Conservation (phyloP, 2,113 vertebrate species). For the Myotis brandtii region DNA sequence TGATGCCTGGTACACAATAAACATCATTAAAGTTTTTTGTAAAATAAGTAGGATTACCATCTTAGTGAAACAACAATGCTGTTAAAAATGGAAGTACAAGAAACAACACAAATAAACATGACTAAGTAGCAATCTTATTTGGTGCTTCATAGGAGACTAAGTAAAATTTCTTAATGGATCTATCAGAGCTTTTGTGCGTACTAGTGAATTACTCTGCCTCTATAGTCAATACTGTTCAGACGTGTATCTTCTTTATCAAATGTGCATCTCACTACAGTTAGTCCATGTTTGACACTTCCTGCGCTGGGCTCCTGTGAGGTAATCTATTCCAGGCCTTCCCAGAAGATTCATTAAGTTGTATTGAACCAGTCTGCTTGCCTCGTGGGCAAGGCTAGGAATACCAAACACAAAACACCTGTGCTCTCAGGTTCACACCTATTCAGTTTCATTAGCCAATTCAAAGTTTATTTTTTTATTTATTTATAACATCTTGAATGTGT, state of each 20-base stretch:
- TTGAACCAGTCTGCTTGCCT: slow-evolving; percentile 40
- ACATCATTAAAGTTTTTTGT: not conserved
- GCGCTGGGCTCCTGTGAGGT: not conserved
- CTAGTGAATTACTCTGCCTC: slow-evolving; percentile 1
- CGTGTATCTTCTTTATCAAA: not conserved
- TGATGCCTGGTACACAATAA: not conserved
- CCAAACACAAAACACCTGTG: slow-evolving; percentile 72
- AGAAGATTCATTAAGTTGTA: slow-evolving; percentile 73
- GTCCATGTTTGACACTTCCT: slow-evolving; percentile 48
- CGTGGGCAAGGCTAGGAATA: slow-evolving; percentile 1
- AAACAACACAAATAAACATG: not conserved
- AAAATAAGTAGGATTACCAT: not conserved
- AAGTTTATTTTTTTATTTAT: slow-evolving; percentile 75
- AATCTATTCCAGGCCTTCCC: slow-evolving; percentile 63
- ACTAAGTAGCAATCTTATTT: not conserved
- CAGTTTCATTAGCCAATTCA: slow-evolving; percentile 40
- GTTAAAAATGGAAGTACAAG: not conserved
- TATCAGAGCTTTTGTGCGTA: not conserved
- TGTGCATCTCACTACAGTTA: not conserved
- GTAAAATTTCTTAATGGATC: not conserved
- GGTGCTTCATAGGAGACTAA: not conserved
- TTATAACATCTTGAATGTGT: slow-evolving; percentile 70
- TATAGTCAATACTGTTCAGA: not conserved
- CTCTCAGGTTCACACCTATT: slow-evolving; percentile 43
- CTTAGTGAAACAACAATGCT: not conserved